Evolutionary conservation across 2,113 vertebrate species (phyloP).

Genomic region (Pomatorhinus ruficollis): DNA sequence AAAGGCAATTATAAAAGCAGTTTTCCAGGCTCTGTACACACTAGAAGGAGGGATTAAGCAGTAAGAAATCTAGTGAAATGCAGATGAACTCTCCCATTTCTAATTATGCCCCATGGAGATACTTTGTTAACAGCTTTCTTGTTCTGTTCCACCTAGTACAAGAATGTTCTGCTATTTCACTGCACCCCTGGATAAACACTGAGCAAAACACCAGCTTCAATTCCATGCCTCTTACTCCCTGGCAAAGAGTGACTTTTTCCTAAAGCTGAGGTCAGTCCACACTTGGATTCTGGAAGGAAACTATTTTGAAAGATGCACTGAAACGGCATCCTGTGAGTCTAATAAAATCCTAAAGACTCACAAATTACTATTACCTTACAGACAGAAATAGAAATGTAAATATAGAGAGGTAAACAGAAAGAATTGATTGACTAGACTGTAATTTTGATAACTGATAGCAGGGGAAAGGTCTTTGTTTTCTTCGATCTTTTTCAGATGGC

Average conservation of each 20-base stretch:
- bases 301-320: neutral
- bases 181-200: neutral
- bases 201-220: neutral
- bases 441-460: neutral
- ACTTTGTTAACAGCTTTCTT: neutral
- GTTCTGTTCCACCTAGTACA: neutral
- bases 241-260: slow-evolving; percentile 34
- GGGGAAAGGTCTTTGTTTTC: neutral
- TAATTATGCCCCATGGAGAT: neutral
- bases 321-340: neutral
- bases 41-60: neutral
- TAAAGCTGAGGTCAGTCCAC: neutral
- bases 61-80: neutral
- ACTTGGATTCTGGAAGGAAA: neutral
- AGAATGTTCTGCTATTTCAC: neutral
- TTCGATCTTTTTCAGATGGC: neutral
- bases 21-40: neutral
- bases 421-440: neutral
- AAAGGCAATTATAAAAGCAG: neutral
- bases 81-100: neutral
- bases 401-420: neutral
- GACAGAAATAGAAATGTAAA: neutral
- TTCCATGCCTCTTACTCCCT: neutral
- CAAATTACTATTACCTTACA: neutral
- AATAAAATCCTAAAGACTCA: neutral